Evolutionary conservation across 2,113 vertebrate genomes (phyloP).

Genomic region (Stomatorhinus ivindoensis): DNA sequence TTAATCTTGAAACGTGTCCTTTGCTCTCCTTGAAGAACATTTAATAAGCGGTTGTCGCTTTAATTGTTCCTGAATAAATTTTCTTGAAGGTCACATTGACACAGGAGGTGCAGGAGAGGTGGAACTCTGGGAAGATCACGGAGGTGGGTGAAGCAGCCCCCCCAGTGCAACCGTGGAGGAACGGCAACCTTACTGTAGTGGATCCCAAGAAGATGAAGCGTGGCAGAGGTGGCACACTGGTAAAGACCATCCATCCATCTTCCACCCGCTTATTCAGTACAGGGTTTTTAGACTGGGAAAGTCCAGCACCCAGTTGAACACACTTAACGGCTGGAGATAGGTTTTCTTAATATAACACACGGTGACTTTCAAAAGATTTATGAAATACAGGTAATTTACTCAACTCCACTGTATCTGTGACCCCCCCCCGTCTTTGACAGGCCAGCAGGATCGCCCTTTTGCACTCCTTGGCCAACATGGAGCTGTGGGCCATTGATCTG

Average conservation of each 20-base stretch:
- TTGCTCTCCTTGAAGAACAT: not conserved
- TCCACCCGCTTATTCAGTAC: not conserved
- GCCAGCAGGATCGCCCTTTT: slow-evolving; percentile 52
- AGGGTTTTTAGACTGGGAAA: not conserved
- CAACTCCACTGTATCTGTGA: not conserved
- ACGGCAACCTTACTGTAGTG: slow-evolving; percentile 44
- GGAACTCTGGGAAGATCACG: slow-evolving; percentile 43
- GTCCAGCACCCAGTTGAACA: not conserved
- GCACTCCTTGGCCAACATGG: slow-evolving; percentile 55
- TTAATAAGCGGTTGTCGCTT: not conserved
- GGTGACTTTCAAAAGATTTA: not conserved
- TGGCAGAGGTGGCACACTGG: slow-evolving; percentile 55
- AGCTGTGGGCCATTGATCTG: slow-evolving; percentile 57
- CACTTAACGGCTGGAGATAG: not conserved
- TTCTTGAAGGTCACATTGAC: slow-evolving; percentile 45
- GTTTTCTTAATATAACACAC: not conserved
- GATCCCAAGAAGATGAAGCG: slow-evolving; percentile 53
- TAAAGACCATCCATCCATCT: slow-evolving; percentile 19
- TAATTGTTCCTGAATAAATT: not conserved
- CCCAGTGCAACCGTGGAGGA: slow-evolving; percentile 46
- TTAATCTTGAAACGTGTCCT: not conserved
- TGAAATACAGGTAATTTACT: not conserved
- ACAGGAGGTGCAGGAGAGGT: slow-evolving; percentile 41
- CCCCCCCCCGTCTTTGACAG: slow-evolving; percentile 28
- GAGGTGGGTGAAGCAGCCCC: slow-evolving; percentile 43